Conservation (phyloP, 2,113 vertebrate species). For the Thalassarche chlororhynchos region DNA sequence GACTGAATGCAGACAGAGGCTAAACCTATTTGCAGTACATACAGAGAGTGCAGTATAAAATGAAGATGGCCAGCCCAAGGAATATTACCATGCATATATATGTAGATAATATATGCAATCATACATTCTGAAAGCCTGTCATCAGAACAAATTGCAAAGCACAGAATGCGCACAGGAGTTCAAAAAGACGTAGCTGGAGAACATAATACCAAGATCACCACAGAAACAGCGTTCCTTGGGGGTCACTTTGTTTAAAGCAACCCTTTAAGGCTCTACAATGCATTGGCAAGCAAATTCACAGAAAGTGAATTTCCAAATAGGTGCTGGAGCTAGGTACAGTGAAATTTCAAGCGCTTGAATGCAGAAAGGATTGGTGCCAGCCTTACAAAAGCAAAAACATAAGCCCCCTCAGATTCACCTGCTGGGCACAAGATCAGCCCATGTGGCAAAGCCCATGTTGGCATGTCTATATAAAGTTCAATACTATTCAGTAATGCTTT, state of each 20-base stretch:
- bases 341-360: background rate
- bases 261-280: background rate
- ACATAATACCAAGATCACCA: background rate
- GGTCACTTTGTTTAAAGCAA: background rate
- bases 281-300: background rate
- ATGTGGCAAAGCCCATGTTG: background rate
- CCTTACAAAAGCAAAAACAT: background rate
- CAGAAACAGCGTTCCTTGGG: background rate
- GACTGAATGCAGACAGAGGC: background rate
- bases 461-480: background rate
- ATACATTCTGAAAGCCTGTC: background rate
- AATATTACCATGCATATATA: background rate
- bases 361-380: background rate
- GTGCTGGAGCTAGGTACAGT: background rate
- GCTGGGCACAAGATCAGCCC: background rate
- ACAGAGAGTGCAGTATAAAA: background rate
- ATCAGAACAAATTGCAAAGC: background rate
- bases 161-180: background rate
- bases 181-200: background rate
- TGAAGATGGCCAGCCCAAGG: background rate
- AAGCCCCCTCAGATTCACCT: background rate
- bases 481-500: background rate
- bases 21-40: background rate
- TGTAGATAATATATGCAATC: background rate
- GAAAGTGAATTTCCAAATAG: background rate